Evolutionary conservation across 1,140 invertebrate species (phyloP), one percentile per base, ranked within the genome.

Genomic region (Drosophila eugracilis): DNA sequence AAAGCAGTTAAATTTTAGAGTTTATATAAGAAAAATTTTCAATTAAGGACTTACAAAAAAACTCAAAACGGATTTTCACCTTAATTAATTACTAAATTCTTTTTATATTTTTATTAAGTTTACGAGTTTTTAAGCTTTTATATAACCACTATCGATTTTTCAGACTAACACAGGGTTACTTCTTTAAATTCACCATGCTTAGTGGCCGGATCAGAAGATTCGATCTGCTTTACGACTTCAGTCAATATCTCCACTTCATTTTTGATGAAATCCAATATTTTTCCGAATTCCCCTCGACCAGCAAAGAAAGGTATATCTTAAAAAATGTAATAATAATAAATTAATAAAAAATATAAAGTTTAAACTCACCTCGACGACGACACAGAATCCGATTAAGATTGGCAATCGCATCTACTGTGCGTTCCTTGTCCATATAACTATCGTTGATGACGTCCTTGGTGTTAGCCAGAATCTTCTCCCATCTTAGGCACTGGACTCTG

Each of bases 401-500:
- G 9, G 65, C 54, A 0, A 91, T 69, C 0, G 71, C 85, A 45
- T 90, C 85, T 2, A 90, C 14, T 0, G 74, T 73, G 4, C 85
- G 75, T 7, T 78, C 52, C 12, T 78, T 88, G 12, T 81, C 75
- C 37, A 90, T 44, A 6, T 53, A 59, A 42, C 62, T 53, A 1
- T 48, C 24, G 12, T 53, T 42, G 9, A 91, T 77, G 5, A 45
- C 36, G 30, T 89, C 67, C 52, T 91, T 92, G 14, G 81, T 73
- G 3, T 19, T 59, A 2, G 77, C 71, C 37, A 91, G 52, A 4
- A 90, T 79, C 44, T 90, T 81, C 37, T 91, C 90, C 91, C 91
- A 91, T 28, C 75, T 89, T 0, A 74, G 49, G 32, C 78, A 88
- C 47, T 83, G 54, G 0, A 53, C 44, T 4, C 72, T 63, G 1